Evolutionary conservation across 2,797 vertebrate species (phyloP), one percentile per base, ranked within the genome.

Genomic region (Myioborus melanocephalus): DNA sequence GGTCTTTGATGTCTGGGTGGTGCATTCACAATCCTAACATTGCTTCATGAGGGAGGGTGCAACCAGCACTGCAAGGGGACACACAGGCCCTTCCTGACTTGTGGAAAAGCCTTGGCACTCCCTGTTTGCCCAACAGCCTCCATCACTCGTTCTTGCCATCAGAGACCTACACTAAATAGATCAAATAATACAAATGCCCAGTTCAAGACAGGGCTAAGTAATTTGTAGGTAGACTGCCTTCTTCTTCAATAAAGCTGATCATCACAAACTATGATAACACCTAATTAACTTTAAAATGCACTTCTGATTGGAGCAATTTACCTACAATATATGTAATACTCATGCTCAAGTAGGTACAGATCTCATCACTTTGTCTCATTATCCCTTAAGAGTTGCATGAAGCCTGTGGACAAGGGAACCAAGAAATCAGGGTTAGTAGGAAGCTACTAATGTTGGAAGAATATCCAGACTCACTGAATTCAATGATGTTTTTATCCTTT

Each of bases 41-140:
- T 59, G 0, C 22, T 73, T 35, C 49, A 22, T 14, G 34, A 83
- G 16, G 15, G 18, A 89, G 24, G 37, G 18, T 44, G 9, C n/a
- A 84, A 50, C 6, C 35, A 55, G 44, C 44, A 63, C n/a, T 66
- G 23, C 70, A 82, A 70, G 5, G 30, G 19, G 13, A 56, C 16
- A 55, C 5, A 6, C 1, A 3, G 19, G 7, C 14, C 22, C 44
- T 47, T 76, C 34, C 23, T 1, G 1, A 34, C 28, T 56, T 20
- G 30, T 15, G 35, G 26, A 76, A 70, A 64, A 72, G 28, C 37
- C 24, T 23, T 53, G 32, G 32, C 9, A 19, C 11, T 44, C 50
- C 28, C 26, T 60, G 18, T 24, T 43, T 32, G 24, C 26, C 23
- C 78, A 64, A 16, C 5, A 68, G 61, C 15, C 23, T 82, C 78